Base-by-base conservation (phyloP, 2,888 invertebrate species). In the Axea sp. region DNA sequence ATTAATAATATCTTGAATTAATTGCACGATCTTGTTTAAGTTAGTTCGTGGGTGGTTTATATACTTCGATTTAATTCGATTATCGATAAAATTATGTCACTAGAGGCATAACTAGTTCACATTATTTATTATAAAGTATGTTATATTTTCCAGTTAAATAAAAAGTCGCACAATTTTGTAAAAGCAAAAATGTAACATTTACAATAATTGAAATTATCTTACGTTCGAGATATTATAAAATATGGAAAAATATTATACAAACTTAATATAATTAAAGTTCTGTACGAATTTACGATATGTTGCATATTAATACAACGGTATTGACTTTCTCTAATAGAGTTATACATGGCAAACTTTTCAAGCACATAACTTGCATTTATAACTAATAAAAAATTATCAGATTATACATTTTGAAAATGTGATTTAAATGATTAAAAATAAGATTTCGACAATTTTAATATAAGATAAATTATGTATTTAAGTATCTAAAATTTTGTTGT, bases 221-320 rank as follows among this genome's bases (percentile, higher is more conserved):
- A 51, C 26, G 11, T 3, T n/a, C 14, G 9, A 9, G 24, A 6
- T 33, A 24, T 8, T 28, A 26, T 26, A 53, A 39, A 39, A 53
- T 30, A 19, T 53, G 39, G 8, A 39, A 39, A 53, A 53, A 37
- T n/a, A n/a, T n/a, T n/a, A 35, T 53, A 11, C 14, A 0, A 8
- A n/a, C 41, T 41, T 22, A 2, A 15, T 43, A n/a, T 57, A 57
- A 57, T 57, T 43, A 57, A 57, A 57, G 15, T 57, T 33, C 9
- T 11, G 4, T 33, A 24, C 33, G 17, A 45, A 45, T 35, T 26
- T 35, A 17, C 33, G 39, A 55, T 57, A 41, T 45, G 45, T 35
- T 59, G 59, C 59, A 59, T 59, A 37, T 59, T 59, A 45, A 45
- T 59, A 45, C 28, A 35, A 37, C 11, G 5, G 35, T 45, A 59